Conservation (phyloP, 2,113 vertebrate genomes). For the Conger conger region DNA sequence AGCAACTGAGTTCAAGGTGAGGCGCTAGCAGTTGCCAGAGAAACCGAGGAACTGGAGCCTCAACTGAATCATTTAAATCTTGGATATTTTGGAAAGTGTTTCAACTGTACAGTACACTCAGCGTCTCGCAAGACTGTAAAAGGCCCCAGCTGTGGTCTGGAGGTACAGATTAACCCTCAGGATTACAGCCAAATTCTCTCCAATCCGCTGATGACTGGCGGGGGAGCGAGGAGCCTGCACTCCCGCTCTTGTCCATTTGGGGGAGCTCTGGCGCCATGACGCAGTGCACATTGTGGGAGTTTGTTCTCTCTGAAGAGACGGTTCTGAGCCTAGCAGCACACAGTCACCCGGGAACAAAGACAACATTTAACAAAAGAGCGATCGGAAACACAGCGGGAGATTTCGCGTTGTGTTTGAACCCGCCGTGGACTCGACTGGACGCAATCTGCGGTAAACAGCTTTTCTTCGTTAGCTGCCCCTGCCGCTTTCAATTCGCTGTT, state of each 20-base stretch:
- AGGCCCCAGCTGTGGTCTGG: not conserved
- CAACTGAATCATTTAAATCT: not conserved
- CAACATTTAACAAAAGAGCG: not conserved
- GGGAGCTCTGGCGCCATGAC: slow-evolving; percentile 64
- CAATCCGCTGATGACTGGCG: not conserved
- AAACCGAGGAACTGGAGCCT: not conserved
- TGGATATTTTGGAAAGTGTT: not conserved
- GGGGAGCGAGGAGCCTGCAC: not conserved
- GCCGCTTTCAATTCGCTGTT: not conserved
- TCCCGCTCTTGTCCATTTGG: slow-evolving; percentile 50
- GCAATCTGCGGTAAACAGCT: not conserved
- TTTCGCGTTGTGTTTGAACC: not conserved
- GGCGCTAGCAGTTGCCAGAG: not conserved
- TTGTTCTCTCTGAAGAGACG: not conserved
- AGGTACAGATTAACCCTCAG: not conserved
- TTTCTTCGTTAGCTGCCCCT: not conserved
- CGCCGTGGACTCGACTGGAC: not conserved
- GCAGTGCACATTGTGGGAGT: not conserved
- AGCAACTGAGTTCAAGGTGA: not conserved
- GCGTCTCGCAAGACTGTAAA: not conserved
- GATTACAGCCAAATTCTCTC: not conserved
- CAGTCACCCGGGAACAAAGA: not conserved
- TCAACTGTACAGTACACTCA: not conserved
- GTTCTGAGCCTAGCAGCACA: not conserved
- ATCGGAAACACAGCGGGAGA: not conserved